phyloP scores from a whole-genome alignment of 37 sponge, comb jelly and placozoan genomes.

The Amphimedon queenslandica region DNA sequence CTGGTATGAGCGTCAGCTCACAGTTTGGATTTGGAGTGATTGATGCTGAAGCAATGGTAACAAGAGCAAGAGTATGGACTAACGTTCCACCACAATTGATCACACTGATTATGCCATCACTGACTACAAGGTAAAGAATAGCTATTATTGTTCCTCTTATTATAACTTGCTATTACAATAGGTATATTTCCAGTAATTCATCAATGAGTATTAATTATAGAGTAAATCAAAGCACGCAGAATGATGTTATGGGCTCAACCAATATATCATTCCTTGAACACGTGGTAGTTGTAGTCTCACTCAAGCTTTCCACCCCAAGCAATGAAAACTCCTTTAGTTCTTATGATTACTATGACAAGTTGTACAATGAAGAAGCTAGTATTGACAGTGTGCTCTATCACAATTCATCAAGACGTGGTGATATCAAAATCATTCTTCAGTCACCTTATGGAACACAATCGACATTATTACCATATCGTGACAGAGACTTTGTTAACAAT shows the following conservation, averaged over 20 bases:
- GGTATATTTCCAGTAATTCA: background rate
- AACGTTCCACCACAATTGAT: slow-evolving; percentile 49
- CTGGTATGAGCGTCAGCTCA: slow-evolving; percentile 67
- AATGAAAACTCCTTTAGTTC: background rate
- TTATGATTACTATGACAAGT: background rate
- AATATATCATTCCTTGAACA: slow-evolving; percentile 13
- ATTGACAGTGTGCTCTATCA: slow-evolving; percentile 3
- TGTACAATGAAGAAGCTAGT: background rate
- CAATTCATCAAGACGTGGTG: slow-evolving; percentile 40
- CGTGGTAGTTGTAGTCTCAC: slow-evolving; percentile 10
- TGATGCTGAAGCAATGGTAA: slow-evolving; percentile 87
- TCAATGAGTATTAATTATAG: background rate
- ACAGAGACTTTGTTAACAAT: slow-evolving; percentile 27
- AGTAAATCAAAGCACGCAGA: too few species aligned
- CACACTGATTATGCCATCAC: slow-evolving; percentile 2
- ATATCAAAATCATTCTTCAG: slow-evolving; percentile 46
- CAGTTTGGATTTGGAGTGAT: slow-evolving; percentile 94
- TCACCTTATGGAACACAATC: slow-evolving; percentile 81
- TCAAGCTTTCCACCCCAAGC: background rate
- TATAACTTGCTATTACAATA: background rate
- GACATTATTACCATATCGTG: slow-evolving; percentile 43
- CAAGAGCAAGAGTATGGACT: slow-evolving; percentile 84
- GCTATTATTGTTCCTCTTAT: too few species aligned
- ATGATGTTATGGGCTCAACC: background rate
- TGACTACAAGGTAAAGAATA: background rate